phyloP scores from a whole-genome alignment of 2,888 invertebrate genomes.

The Archips xylosteana region DNA sequence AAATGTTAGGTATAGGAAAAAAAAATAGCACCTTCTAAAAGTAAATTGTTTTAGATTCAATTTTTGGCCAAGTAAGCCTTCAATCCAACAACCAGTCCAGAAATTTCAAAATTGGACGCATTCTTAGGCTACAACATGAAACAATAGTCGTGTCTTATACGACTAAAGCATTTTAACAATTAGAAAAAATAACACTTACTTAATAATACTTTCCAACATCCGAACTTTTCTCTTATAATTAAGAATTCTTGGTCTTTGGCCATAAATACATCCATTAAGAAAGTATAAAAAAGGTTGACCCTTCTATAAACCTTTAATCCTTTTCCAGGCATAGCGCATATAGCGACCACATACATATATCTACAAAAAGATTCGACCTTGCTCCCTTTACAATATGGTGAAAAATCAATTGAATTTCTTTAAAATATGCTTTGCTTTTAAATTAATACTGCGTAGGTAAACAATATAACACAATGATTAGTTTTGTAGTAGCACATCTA shows the following conservation, averaged over 20 bases:
- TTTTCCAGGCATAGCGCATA: too few species aligned
- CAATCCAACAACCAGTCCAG: neutral
- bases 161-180: neutral
- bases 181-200: slow-evolving; percentile 21
- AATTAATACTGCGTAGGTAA: too few species aligned
- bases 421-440: too few species aligned
- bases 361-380: too few species aligned
- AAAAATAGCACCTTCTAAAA: neutral
- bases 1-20: neutral
- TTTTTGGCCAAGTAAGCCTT: neutral
- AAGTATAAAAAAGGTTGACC: too few species aligned
- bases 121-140: neutral
- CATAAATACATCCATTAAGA: neutral
- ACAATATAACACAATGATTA: too few species aligned
- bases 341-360: too few species aligned
- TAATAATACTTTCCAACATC: slow-evolving; percentile 20
- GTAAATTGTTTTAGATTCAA: neutral
- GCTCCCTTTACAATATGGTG: too few species aligned
- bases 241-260: slow-evolving; percentile 6
- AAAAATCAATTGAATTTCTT: too few species aligned
- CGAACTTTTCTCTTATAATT: neutral
- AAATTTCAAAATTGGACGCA: neutral
- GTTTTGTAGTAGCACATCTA: too few species aligned
- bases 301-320: too few species aligned
- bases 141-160: neutral